Base-by-base conservation (phyloP, 2,888 invertebrate species). In the Papilio demoleus region DNA sequence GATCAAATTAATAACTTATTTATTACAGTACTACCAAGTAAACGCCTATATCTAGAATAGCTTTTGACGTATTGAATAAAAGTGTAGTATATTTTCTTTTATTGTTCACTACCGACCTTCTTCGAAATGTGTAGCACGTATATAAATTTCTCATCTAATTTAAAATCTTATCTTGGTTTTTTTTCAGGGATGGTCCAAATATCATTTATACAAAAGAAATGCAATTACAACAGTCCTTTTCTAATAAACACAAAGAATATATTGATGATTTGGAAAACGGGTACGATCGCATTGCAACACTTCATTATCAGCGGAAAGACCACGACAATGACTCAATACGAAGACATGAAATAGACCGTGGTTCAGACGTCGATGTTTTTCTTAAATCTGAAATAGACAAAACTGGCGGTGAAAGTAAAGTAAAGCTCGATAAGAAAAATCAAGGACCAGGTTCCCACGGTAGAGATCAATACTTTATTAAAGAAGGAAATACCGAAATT, bases 401-500 rank as follows among this genome's bases (percentile, higher is more conserved):
- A 78, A 83, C 79, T 68, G 68, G 76, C 12, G 76, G 77, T n/a
- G 87, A 88, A 61, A 81, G 72, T 65, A 87, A 83, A 79, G 75
- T 73, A 27, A 88, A 86, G 79, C 74, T 72, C 63, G 88, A 90
- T 73, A 81, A 75, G 76, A 89, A 86, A 75, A 77, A 82, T 40
- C 85, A 82, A 60, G 88, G 81, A 74, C 84, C 84, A 65, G 83
- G 91, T 75, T 82, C 91, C 71, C 87, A 88, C 61, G 92, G 94
- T 63, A 91, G 96, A 70, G 95, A 96, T 80, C 96, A 96, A 77
- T 94, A 95, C 77, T 97, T 96, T 79, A 96, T 96, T 50, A 95
- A 96, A 79, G 97, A 97, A 79, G 97, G 97, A 0, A 96, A 97
- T 79, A 95, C 97, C 0, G 97, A 97, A 91, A 96, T 97, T 71